Percentiles rank a stretch among this genome's conserved stretches.
Evolutionary conservation across 2,888 invertebrate species (phyloP).

Genomic region (Bembecia ichneumoniformis): DNA sequence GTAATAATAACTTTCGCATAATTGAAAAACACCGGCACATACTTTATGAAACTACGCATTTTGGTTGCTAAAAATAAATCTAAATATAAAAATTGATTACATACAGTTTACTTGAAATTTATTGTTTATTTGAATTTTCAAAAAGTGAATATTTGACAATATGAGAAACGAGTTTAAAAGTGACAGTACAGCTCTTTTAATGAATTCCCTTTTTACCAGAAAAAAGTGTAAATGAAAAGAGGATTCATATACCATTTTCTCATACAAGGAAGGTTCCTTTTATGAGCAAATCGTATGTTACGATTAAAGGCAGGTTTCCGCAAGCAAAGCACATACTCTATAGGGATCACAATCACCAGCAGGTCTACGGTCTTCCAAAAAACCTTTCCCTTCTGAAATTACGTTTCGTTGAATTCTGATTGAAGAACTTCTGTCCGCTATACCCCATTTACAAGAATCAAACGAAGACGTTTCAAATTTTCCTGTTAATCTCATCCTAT

Average conservation of each 20-base stretch:
- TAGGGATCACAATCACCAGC: constrained; percentile 95
- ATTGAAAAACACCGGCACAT: not conserved
- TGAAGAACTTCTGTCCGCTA: constrained; percentile 92
- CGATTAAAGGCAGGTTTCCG: constrained; percentile 28
- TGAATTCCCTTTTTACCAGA: too few species aligned
- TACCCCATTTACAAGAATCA: constrained; percentile 87
- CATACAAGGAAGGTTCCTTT: too few species aligned
- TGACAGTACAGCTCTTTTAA: too few species aligned
- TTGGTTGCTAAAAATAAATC: not conserved
- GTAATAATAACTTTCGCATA: not conserved
- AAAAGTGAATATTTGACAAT: too few species aligned
- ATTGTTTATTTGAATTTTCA: too few species aligned
- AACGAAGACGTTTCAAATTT: constrained; percentile 95
- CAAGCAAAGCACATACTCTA: constrained; percentile 61
- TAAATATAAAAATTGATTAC: not conserved
- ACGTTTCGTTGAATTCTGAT: constrained; percentile 94
- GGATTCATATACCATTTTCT: too few species aligned
- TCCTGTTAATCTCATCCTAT: constrained; percentile 93
- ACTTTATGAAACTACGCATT: not conserved
- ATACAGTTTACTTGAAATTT: too few species aligned
- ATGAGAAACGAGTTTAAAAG: too few species aligned
- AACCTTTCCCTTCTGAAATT: constrained; percentile 88
- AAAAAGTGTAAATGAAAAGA: too few species aligned
- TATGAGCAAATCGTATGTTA: too few species aligned
- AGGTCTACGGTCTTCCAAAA: constrained; percentile 93